A percentile compares a stretch with the other conserved stretches of the same genome.
Evolutionary conservation across 2,888 invertebrate species (phyloP).

Genomic region (Leptopilina drosophilae): DNA sequence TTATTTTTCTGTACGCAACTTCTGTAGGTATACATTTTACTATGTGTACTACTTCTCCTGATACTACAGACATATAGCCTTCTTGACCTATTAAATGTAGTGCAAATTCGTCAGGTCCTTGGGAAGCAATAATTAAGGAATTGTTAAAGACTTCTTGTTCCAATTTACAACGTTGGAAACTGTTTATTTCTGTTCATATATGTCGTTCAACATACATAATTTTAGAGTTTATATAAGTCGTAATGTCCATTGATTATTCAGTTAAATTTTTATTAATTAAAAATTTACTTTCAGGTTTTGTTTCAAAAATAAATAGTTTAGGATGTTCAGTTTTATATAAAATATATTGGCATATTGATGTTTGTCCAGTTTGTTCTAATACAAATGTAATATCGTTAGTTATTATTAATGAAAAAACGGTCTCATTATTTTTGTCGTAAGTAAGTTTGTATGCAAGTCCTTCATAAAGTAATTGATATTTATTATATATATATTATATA

Average conservation of each 20-base stretch:
- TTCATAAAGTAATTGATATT: no score
- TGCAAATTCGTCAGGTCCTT: constrained; percentile 43
- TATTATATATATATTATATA: no score
- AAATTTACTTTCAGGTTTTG: no score
- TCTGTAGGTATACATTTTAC: constrained; percentile 59
- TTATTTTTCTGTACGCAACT: constrained; percentile 48
- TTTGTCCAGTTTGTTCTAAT: constrained; percentile 28
- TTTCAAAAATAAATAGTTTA: constrained; percentile 47
- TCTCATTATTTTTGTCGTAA: no score
- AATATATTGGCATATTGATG: constrained; percentile 32
- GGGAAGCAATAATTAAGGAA: constrained; percentile 48
- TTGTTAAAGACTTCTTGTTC: constrained; percentile 56
- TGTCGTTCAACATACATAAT: constrained; percentile 56
- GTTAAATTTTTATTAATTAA: background rate
- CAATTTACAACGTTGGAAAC: constrained; percentile 51
- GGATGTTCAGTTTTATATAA: constrained; percentile 49
- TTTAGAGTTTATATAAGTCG: constrained; percentile 50
- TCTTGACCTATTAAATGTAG: constrained; percentile 56
- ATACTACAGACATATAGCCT: constrained; percentile 59
- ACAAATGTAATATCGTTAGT: constrained; percentile 53
- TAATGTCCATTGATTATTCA: background rate
- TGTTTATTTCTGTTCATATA: constrained; percentile 50
- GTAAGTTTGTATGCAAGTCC: no score
- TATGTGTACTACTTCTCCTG: constrained; percentile 64
- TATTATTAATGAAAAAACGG: no score